A percentile compares a stretch with the other conserved stretches of the same genome.
Evolutionary conservation across 1,140 invertebrate species (phyloP).

Genomic region (Cheumatopsyche charites): DNA sequence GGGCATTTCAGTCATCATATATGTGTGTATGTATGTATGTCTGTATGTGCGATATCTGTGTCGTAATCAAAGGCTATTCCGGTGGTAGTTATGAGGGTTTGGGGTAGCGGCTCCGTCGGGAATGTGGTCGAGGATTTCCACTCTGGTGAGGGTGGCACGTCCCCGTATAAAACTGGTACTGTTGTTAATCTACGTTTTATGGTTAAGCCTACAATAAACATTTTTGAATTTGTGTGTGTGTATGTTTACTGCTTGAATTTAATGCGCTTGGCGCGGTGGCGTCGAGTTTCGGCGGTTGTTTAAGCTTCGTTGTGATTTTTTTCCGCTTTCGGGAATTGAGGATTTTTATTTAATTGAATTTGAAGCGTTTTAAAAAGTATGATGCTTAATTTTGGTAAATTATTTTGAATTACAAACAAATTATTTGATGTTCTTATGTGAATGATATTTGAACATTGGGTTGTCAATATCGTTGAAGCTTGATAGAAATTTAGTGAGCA

Average conservation of each 20-base stretch:
- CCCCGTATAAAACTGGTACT: slow-evolving; percentile 40
- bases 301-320: neutral
- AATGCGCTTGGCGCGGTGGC: slow-evolving; percentile 23
- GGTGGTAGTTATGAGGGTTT: slow-evolving; percentile 13
- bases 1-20: no score
- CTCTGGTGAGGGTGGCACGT: slow-evolving; percentile 10
- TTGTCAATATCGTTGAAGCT: no score
- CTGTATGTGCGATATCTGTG: slow-evolving; percentile 32
- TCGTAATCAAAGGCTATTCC: slow-evolving; percentile 45
- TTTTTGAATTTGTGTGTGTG: slow-evolving; percentile 46
- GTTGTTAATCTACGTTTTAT: slow-evolving; percentile 46
- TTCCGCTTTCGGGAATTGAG: no score
- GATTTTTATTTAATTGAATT: no score
- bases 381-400: no score
- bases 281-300: neutral
- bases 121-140: neutral
- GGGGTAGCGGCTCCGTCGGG: neutral
- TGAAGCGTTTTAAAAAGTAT: no score
- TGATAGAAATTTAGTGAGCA: no score
- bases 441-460: no score
- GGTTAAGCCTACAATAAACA: slow-evolving; percentile 45
- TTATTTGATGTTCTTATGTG: no score
- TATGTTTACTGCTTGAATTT: slow-evolving; percentile 43
- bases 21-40: no score
- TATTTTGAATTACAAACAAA: no score